These are phyloP conservation scores for Hypsopygia costalis DNA, from an alignment of 2,888 invertebrate genomes.

Conservation along the genomic window DNA sequence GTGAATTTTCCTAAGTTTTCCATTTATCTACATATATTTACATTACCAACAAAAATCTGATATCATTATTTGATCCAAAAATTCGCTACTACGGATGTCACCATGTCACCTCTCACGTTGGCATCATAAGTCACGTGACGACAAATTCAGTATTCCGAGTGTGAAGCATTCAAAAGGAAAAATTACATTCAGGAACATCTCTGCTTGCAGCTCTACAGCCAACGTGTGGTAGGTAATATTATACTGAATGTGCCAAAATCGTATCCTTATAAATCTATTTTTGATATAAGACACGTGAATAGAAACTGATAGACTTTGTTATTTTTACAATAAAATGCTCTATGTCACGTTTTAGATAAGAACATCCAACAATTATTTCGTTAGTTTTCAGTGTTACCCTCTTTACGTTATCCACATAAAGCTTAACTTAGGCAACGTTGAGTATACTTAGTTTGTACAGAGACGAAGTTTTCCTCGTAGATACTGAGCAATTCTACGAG, in stretches of 20 bases:
- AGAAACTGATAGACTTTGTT: too few species aligned
- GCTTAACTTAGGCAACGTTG: background rate
- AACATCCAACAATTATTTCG: background rate
- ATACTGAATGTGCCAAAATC: background rate
- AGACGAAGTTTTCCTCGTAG: constrained; percentile 5
- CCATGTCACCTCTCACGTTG: constrained; percentile 3
- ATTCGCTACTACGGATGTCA: background rate
- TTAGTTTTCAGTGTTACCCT: background rate
- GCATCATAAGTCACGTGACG: constrained; percentile 6
- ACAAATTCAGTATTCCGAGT: constrained; percentile 8
- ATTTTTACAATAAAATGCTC: too few species aligned
- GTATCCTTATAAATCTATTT: too few species aligned
- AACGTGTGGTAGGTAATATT: constrained; percentile 6
- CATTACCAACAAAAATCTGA: too few species aligned
- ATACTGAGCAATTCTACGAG: constrained; percentile 3
- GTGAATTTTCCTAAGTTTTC: too few species aligned
- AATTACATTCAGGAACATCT: constrained; percentile 7
- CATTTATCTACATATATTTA: too few species aligned
- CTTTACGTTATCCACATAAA: background rate
- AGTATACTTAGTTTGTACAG: constrained; percentile 6
- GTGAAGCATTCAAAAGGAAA: constrained; percentile 7
- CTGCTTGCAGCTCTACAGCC: constrained; percentile 1
- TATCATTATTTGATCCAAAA: constrained; percentile 1
- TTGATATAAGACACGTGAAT: too few species aligned
- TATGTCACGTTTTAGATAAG: too few species aligned